phyloP scores from a whole-genome alignment of 2,888 invertebrate species.

The Balanococcus diminutus region DNA sequence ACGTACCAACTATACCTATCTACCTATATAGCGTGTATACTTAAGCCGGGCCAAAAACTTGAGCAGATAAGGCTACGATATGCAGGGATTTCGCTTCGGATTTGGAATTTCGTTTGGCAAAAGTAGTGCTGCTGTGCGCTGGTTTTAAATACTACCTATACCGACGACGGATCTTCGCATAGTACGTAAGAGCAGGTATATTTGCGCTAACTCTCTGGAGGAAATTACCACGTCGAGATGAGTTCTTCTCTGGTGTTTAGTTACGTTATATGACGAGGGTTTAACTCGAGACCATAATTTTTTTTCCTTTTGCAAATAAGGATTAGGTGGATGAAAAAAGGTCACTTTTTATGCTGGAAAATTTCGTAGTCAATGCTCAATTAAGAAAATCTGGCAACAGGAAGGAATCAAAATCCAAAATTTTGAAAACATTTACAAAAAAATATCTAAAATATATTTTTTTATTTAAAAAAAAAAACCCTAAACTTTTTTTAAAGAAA shows the following conservation, averaged over 20 bases:
- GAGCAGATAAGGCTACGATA: not conserved
- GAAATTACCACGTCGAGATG: not conserved
- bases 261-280: not conserved
- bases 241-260: not conserved
- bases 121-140: not conserved
- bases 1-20: not conserved
- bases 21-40: not conserved
- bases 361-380: too few relatives aligned
- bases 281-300: not conserved
- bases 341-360: too few relatives aligned
- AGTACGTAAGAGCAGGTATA: not conserved
- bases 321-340: too few relatives aligned
- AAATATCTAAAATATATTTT: too few relatives aligned
- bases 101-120: too few relatives aligned
- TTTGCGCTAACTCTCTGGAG: not conserved
- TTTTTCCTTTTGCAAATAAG: not conserved
- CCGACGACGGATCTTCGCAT: not conserved
- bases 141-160: not conserved
- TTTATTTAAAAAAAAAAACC: too few relatives aligned
- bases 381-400: too few relatives aligned
- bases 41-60: not conserved
- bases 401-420: too few relatives aligned
- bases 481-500: too few relatives aligned
- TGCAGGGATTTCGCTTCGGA: not conserved
- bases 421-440: too few relatives aligned